A percentile compares a stretch with the other conserved stretches of the same genome.
phyloP scores from a whole-genome alignment of 2,113 vertebrate genomes.

The Mixornis gularis region DNA sequence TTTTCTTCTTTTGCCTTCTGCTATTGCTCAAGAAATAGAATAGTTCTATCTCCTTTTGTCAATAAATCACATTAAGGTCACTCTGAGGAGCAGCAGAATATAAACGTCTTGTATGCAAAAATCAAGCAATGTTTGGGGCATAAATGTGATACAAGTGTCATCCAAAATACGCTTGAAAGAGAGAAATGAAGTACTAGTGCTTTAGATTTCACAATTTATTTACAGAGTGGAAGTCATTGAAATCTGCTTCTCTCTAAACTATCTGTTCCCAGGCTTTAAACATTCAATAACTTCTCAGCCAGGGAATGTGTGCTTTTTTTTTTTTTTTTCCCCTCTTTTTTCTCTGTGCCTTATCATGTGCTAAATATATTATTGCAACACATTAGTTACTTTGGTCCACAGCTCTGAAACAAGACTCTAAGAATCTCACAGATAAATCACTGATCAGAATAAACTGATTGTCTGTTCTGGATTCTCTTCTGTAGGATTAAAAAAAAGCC shows the following conservation, averaged over 20 bases:
- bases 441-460: constrained; percentile 27
- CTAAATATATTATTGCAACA: constrained; percentile 38
- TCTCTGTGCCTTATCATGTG: constrained; percentile 40
- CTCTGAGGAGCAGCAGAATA: background rate
- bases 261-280: constrained; percentile 49
- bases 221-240: constrained; percentile 25
- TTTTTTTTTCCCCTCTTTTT: background rate
- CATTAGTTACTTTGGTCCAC: constrained; percentile 18
- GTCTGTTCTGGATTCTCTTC: constrained; percentile 11
- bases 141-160: constrained; percentile 23
- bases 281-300: constrained; percentile 29
- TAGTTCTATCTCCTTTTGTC: background rate
- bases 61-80: constrained; percentile 46
- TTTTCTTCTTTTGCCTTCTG: background rate
- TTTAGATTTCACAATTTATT: constrained; percentile 41
- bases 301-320: background rate
- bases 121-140: background rate
- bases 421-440: constrained; percentile 52
- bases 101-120: background rate
- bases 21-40: background rate
- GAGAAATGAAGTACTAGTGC: constrained; percentile 37
- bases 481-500: background rate
- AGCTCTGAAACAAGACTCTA: background rate
- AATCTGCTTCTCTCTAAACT: constrained; percentile 35
- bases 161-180: constrained; percentile 33